Percentiles rank a stretch among this genome's conserved stretches.
Conservation (phyloP, 2,113 vertebrate species). For the Lophotis ruficrista region DNA sequence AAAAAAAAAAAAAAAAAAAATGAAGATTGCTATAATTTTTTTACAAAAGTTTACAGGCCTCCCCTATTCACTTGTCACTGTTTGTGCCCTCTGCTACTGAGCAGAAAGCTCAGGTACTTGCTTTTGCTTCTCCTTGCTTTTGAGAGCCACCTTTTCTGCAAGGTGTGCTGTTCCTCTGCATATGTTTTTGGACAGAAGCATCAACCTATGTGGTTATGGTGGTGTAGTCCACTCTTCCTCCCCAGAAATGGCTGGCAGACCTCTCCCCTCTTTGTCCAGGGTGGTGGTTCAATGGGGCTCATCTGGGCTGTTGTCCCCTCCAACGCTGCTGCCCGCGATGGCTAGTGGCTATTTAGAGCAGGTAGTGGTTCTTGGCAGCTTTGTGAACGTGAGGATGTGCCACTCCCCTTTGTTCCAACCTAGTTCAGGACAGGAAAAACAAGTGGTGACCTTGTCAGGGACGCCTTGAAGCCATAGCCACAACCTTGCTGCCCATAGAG, state of each 20-base stretch:
- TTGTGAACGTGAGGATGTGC: neutral
- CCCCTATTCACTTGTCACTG: rapidly evolving
- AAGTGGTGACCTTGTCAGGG: neutral
- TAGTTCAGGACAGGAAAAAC: neutral
- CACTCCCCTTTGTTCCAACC: neutral
- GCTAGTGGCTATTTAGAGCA: neutral
- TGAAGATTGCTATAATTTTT: neutral
- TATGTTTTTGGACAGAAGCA: neutral
- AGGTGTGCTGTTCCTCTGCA: neutral
- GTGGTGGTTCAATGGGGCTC: neutral
- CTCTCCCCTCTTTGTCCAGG: neutral
- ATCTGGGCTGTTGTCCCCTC: neutral
- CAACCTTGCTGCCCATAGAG: rapidly evolving
- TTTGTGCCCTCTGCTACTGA: neutral
- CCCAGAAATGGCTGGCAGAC: too few species aligned
- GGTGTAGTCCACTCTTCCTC: neutral
- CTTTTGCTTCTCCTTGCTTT: neutral
- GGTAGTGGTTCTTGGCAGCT: neutral
- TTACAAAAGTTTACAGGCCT: neutral
- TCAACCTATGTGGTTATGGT: neutral
- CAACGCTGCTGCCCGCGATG: rapidly evolving
- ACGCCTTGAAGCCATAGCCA: neutral
- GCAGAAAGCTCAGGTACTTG: neutral
- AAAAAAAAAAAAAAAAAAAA: neutral
- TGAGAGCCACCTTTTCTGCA: neutral